Percentiles rank a stretch among this genome's conserved stretches.
phyloP scores from a whole-genome alignment of 2,888 invertebrate species.

The Ecdyonurus torrentis region DNA sequence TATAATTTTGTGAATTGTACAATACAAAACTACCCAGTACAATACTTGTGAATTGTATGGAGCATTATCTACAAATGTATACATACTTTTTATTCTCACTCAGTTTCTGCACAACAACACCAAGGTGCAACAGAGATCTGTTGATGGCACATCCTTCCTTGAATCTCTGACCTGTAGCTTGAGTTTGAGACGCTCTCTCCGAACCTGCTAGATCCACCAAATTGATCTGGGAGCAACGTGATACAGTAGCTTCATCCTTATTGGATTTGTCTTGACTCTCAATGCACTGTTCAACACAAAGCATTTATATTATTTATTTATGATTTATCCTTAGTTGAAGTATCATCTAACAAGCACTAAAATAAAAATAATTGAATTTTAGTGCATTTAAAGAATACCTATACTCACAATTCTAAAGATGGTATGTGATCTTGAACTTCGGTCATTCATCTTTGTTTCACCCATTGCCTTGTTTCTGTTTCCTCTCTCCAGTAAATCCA shows the following conservation, averaged over 20 bases:
- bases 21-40: no score
- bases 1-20: no score
- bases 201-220: slow-evolving; percentile 8
- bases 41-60: no score
- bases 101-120: slow-evolving; percentile 5
- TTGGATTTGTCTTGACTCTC: background rate
- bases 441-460: slow-evolving; percentile 74
- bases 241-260: background rate
- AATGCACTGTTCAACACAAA: background rate
- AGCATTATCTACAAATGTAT: no score
- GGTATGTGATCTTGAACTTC: slow-evolving; percentile 76
- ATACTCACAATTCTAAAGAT: slow-evolving; percentile 74
- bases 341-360: no score
- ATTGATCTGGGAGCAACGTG: slow-evolving; percentile 6
- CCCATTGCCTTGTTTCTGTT: slow-evolving; percentile 54
- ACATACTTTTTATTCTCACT: background rate
- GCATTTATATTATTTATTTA: no score
- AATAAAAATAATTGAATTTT: no score
- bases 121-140: slow-evolving; percentile 6
- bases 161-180: slow-evolving; percentile 7
- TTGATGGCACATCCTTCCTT: slow-evolving; percentile 8
- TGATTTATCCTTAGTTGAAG: no score
- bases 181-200: slow-evolving; percentile 7
- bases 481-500: slow-evolving; percentile 28
- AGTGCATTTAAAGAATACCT: slow-evolving; percentile 1